Percentiles rank a stretch among this genome's conserved stretches.
Conservation (phyloP, 2,888 invertebrate genomes). For the Cephus sareptanus region DNA sequence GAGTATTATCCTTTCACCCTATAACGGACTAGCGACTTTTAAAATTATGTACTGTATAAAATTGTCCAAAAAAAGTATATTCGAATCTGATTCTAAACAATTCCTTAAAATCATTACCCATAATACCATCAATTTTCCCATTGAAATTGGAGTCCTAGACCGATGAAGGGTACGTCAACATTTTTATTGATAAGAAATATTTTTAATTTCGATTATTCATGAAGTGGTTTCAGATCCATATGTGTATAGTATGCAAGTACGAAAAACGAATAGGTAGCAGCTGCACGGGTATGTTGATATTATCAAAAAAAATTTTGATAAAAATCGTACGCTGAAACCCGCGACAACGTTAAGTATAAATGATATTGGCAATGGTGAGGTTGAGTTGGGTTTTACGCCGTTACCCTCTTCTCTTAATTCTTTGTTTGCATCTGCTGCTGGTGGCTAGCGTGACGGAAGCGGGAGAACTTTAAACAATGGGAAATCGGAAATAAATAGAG, state of each 20-base stretch:
- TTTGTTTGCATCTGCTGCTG: constrained; percentile 15
- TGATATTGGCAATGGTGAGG: neutral
- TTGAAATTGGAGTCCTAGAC: neutral
- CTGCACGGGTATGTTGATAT: neutral
- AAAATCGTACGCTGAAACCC: constrained; percentile 2
- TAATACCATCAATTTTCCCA: neutral
- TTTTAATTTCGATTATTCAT: neutral
- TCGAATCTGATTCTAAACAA: too few species aligned
- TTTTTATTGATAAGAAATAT: neutral
- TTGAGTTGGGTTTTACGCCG: neutral
- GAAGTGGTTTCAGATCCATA: neutral
- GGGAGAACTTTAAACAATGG: constrained; percentile 16
- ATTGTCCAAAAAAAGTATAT: neutral
- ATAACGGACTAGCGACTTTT: constrained; percentile 33
- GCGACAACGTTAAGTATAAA: neutral
- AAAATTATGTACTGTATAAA: neutral
- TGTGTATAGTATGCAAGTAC: neutral
- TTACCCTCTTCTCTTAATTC: constrained; percentile 1
- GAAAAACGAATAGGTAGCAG: neutral
- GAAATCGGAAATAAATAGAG: constrained; percentile 22
- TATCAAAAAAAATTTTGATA: neutral
- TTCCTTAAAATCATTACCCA: neutral
- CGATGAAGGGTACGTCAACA: neutral
- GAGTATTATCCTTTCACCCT: constrained; percentile 40
- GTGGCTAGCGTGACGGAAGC: constrained; percentile 19